Percentiles rank a stretch among this genome's conserved stretches.
phyloP scores from a whole-genome alignment of 53 echinoderm and acorn worm genomes.

The Luidia sarsii region DNA sequence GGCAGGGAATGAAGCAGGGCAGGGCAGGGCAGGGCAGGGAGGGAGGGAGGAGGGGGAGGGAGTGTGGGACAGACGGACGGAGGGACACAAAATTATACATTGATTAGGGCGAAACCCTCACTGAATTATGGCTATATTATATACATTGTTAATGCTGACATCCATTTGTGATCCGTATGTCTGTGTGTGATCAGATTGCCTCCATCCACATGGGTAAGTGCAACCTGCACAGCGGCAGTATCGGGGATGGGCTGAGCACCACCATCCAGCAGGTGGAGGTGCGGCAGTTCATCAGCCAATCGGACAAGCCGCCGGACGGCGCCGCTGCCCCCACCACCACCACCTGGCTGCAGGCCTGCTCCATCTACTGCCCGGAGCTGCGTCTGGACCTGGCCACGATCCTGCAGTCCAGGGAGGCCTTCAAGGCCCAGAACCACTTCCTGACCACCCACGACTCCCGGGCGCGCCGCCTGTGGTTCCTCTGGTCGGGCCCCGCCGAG shows the following conservation, averaged over 20 bases:
- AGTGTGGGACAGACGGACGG: too few species aligned
- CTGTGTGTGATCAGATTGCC: conserved; percentile 70
- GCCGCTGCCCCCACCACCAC: too few species aligned
- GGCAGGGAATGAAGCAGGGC: too few species aligned
- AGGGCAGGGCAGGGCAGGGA: too few species aligned
- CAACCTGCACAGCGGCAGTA: conserved; percentile 87
- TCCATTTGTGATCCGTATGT: too few species aligned
- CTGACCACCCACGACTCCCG: conserved; percentile 79
- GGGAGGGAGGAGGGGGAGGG: too few species aligned
- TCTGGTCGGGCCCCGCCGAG: conserved; percentile 68
- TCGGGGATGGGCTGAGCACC: conserved; percentile 78
- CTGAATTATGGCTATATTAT: too few species aligned
- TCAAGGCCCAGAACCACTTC: conserved; percentile 80
- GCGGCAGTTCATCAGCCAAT: conserved; percentile 71
- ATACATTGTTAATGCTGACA: too few species aligned
- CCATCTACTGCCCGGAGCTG: conserved; percentile 73
- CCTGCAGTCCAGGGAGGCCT: conserved; percentile 54
- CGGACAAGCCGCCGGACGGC: conserved; percentile 37
- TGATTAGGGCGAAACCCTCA: too few species aligned
- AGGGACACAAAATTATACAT: too few species aligned
- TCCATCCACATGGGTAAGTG: conserved; percentile 81
- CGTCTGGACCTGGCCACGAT: conserved; percentile 79
- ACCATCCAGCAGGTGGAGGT: conserved; percentile 78
- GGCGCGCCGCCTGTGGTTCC: conserved; percentile 85
- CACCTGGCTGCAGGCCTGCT: conserved; percentile 89